Evolutionary conservation across 64 coral and sea anemone species (phyloP), one percentile per base, ranked within the genome.

Genomic region (Catalaphyllia jardinei): DNA sequence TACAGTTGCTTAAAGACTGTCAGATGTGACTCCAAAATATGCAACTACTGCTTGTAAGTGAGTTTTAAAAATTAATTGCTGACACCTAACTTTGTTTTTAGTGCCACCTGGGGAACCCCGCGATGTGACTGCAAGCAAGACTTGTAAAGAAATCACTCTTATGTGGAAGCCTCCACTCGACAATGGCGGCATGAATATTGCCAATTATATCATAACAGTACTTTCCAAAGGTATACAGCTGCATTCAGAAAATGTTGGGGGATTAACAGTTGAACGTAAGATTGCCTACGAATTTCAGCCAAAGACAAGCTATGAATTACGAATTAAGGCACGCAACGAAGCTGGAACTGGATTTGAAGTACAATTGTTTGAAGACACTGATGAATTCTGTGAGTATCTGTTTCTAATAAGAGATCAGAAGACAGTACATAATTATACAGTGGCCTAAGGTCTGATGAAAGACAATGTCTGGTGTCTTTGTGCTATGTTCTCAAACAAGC

Each of bases 351-450:
- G 90, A 29, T 0, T 19, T 1, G 4, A 22, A 57, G 75, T 33
- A 9, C 22, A 17, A 1, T 0, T 79, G 4, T 1, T 1, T 2
- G 52, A 71, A 0, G 71, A 60, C 11, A 92, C 82, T 18, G 31
- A 92, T 12, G 63, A 78, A 51, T 92, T 71, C 67, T 92, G 90
- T 92, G 82, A 92, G 90, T 92, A 24, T 4, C 16, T 76, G 11
- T 57, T 59, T 57, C n/a, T n/a, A n/a, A n/a, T n/a, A n/a, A n/a
- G n/a, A n/a, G n/a, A n/a, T n/a, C n/a, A n/a, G n/a, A n/a, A n/a
- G n/a, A n/a, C n/a, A n/a, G n/a, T n/a, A n/a, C n/a, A n/a, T n/a
- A n/a, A n/a, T n/a, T n/a, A n/a, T n/a, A n/a, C n/a, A n/a, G n/a
- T n/a, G n/a, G n/a, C n/a, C n/a, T n/a, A n/a, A 46, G 42, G 42